Base-by-base conservation (phyloP, 2,888 invertebrate genomes). In the Napeogenes sylphis region DNA sequence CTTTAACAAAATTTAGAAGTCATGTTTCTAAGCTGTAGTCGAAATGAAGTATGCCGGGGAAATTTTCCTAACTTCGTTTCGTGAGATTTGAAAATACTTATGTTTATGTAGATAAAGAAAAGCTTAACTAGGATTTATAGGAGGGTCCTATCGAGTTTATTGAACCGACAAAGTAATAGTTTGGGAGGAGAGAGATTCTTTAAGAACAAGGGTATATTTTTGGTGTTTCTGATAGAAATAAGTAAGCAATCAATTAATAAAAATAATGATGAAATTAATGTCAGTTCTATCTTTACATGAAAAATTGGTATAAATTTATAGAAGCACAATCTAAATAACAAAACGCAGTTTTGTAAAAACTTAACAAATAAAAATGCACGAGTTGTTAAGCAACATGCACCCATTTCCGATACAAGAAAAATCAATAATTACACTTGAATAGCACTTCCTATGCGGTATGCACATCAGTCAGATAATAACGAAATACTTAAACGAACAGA, bases 121-220 rank as follows among this genome's bases (percentile, higher is more conserved):
- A 64, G 71, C 72, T 76, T 74, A 74, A 71, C 72, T 66, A 66
- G 72, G 73, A 71, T 75, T 75, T 75, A 73, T 71, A 59, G 55
- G 21, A 53, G 63, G 60, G 64, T 45, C 58, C 61, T 42, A 47
- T 58, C 56, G 32, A 63, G 63, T 67, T 67, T 65, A 61, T 56
- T 47, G 62, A 65, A 58, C 61, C 51, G 57, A 63, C 62, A 65
- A 62, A 57, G 65, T 65, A 67, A 67, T 67, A 67, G 64, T 67
- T 67, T 55, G 53, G 58, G 58, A 42, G 58, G 55, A 56, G 53
- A 35, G 13, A 45, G 58, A 62, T 63, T 53, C 47, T 64, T 61
- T 42, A 42, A 45, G 64, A 51, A 32, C 58, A 46, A 53, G 47
- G 54, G 58, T 53, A 53, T n/a, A 56, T 56, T 58, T 53, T 53